phyloP scores from a whole-genome alignment of 2,797 vertebrate species.

The Acipenser ruthenus region DNA sequence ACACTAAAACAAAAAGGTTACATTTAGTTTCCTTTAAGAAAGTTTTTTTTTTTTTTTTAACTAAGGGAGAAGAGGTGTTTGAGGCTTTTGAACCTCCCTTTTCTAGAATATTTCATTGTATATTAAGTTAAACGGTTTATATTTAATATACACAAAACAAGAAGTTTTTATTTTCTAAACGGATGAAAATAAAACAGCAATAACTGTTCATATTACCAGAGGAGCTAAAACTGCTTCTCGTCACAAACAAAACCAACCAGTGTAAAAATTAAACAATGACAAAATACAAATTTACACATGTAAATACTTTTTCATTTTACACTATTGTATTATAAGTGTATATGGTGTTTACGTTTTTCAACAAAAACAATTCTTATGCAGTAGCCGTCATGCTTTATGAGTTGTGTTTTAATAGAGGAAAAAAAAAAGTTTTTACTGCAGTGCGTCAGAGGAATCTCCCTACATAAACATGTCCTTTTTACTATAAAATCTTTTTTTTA shows the following conservation, averaged over 20 bases:
- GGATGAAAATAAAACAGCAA: constrained; percentile 78
- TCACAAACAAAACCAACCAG: constrained; percentile 62
- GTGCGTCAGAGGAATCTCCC: constrained; percentile 57
- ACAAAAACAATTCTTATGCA: constrained; percentile 72
- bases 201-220: constrained; percentile 73
- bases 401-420: constrained; percentile 71
- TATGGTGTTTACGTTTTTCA: constrained; percentile 77
- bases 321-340: constrained; percentile 82
- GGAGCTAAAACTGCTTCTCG: constrained; percentile 60
- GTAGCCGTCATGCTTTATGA: constrained; percentile 70
- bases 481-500: constrained; percentile 50
- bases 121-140: constrained; percentile 52
- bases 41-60: constrained; percentile 49
- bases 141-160: constrained; percentile 47
- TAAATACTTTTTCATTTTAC: constrained; percentile 80
- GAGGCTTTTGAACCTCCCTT: constrained; percentile 62
- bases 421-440: constrained; percentile 52
- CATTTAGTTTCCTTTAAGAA: constrained; percentile 55
- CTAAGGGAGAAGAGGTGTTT: constrained; percentile 52
- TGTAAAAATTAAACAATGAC: constrained; percentile 60
- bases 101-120: constrained; percentile 43
- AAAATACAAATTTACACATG: constrained; percentile 64
- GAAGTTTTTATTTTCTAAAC: constrained; percentile 60
- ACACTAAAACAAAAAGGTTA: constrained; percentile 43
- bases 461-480: constrained; percentile 38